These are phyloP conservation scores for Phyllotis vaccarum DNA, from an alignment of 2,797 vertebrate species.

Conservation along the genomic window DNA sequence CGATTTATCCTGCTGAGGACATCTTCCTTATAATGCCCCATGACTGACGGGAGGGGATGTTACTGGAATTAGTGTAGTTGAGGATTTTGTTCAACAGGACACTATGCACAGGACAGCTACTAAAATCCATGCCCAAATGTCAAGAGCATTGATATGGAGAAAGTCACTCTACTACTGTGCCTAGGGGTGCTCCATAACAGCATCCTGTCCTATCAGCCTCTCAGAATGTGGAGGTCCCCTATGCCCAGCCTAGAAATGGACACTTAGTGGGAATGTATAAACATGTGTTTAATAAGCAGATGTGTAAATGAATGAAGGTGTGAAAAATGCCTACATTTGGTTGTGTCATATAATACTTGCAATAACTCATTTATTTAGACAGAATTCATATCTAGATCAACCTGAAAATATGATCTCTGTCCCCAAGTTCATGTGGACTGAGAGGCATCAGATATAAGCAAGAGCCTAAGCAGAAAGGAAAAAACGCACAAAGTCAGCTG, in stretches of 20 bases:
- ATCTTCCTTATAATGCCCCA: neutral
- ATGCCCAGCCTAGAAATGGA: neutral
- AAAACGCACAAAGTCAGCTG: fast-evolving
- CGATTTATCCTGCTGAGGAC: neutral
- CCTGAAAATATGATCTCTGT: neutral
- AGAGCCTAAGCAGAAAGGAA: neutral
- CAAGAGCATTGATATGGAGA: neutral
- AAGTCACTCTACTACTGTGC: neutral
- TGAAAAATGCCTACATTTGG: neutral
- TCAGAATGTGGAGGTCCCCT: neutral
- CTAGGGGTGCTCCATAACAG: neutral
- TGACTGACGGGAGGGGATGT: neutral
- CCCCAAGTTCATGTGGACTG: neutral
- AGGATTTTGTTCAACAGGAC: fast-evolving
- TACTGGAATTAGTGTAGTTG: neutral
- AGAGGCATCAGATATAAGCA: fast-evolving
- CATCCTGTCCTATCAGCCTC: neutral
- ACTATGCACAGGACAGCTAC: too few relatives aligned
- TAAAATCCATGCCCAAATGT: neutral
- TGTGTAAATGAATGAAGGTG: neutral
- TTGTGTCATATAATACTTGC: neutral
- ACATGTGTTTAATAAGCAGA: neutral
- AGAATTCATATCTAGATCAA: neutral
- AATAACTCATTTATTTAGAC: neutral
- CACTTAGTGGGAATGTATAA: neutral